phyloP scores from a whole-genome alignment of 92 coral and sea anemone genomes.

The Bergia puertoricense region DNA sequence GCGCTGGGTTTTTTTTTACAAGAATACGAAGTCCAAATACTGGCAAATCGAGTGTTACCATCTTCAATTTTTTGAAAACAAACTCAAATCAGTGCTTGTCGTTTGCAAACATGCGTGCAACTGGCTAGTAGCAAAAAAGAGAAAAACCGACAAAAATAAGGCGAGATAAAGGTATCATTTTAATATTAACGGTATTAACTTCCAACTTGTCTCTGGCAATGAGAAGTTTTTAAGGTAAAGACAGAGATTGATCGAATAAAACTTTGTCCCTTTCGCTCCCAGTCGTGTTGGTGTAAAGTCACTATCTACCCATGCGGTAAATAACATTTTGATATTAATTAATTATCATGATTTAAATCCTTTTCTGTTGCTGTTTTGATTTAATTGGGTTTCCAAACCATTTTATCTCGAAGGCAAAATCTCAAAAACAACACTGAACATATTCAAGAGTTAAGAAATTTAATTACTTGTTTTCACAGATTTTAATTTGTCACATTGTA shows the following conservation, averaged over 20 bases:
- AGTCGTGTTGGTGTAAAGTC: background rate
- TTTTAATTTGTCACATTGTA: background rate
- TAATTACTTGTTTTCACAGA: background rate
- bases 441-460: background rate
- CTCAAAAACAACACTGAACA: background rate
- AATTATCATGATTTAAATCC: background rate
- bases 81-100: background rate
- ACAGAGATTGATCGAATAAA: background rate
- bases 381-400: background rate
- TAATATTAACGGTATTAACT: background rate
- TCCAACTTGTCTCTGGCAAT: background rate
- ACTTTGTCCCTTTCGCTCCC: background rate
- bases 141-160: background rate
- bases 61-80: background rate
- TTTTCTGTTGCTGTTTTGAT: constrained; percentile 1
- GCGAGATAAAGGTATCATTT: background rate
- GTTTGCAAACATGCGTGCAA: background rate
- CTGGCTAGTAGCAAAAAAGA: background rate
- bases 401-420: background rate
- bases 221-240: background rate
- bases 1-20: background rate
- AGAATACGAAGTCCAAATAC: background rate
- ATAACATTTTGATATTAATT: background rate
- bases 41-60: background rate
- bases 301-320: background rate